phyloP scores from a whole-genome alignment of 2,797 vertebrate genomes.

The Cichlasoma orientale region DNA sequence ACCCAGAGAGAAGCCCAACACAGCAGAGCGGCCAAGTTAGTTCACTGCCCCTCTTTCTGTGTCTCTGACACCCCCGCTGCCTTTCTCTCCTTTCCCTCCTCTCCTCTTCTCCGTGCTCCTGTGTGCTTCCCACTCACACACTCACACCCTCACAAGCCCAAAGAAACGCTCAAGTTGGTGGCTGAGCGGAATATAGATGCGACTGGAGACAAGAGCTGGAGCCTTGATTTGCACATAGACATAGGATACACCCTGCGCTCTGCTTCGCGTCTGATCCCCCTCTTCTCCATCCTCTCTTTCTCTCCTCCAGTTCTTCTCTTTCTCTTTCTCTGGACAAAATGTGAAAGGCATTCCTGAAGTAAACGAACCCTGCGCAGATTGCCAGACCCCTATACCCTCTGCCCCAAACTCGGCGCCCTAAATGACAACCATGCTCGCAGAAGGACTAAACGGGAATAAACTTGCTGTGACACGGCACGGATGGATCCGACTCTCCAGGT shows the following conservation, averaged over 20 bases:
- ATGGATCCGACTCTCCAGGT: constrained; percentile 4
- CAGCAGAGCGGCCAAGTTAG: constrained; percentile 54
- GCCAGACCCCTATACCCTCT: constrained; percentile 10
- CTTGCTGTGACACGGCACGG: constrained; percentile 28
- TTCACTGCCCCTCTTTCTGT: constrained; percentile 17
- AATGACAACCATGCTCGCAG: constrained; percentile 9
- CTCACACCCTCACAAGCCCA: constrained; percentile 56
- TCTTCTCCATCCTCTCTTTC: neutral
- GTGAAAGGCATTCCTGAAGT: constrained; percentile 42
- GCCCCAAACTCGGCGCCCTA: constrained; percentile 20
- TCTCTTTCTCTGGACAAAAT: neutral
- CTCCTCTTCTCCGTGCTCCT: constrained; percentile 24
- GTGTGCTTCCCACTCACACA: constrained; percentile 28
- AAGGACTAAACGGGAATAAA: constrained; percentile 9
- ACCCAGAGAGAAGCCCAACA: constrained; percentile 47
- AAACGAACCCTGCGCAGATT: constrained; percentile 31
- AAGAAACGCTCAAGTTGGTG: constrained; percentile 82
- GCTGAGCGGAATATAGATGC: constrained; percentile 86
- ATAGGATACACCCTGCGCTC: constrained; percentile 14
- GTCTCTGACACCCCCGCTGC: constrained; percentile 2
- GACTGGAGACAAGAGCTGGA: constrained; percentile 69
- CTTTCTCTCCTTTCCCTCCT: neutral
- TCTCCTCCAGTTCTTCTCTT: neutral
- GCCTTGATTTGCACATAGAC: constrained; percentile 70
- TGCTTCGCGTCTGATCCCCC: neutral